These are phyloP conservation scores for Augochlorella aurata DNA, from an alignment of 2,888 invertebrate genomes.

Conservation along the genomic window DNA sequence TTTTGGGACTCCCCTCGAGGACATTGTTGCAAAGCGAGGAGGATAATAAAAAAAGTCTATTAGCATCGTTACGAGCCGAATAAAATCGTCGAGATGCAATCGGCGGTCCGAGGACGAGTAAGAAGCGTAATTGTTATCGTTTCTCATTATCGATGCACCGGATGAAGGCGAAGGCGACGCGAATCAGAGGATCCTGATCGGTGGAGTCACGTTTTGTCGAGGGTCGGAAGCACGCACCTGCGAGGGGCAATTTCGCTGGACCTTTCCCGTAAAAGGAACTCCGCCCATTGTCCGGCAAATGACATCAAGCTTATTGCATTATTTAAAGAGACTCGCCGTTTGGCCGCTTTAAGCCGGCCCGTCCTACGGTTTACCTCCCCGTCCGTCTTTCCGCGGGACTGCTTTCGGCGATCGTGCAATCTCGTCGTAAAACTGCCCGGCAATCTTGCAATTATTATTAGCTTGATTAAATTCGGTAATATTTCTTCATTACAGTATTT, in stretches of 20 bases:
- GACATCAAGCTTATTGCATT: slow-evolving; percentile 81
- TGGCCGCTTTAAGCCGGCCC: slow-evolving; percentile 65
- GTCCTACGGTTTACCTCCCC: slow-evolving; percentile 64
- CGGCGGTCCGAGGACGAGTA: neutral
- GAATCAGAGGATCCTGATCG: slow-evolving; percentile 60
- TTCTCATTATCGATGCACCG: slow-evolving; percentile 39
- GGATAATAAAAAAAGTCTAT: neutral
- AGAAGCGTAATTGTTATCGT: slow-evolving; percentile 31
- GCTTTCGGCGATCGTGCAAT: slow-evolving; percentile 22
- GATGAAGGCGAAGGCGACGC: slow-evolving; percentile 35
- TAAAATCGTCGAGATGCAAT: neutral
- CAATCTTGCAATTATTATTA: neutral
- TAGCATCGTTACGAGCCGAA: neutral
- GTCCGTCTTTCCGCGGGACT: slow-evolving; percentile 34
- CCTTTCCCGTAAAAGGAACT: slow-evolving; percentile 65
- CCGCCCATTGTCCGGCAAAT: slow-evolving; percentile 78
- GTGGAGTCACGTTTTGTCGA: slow-evolving; percentile 42
- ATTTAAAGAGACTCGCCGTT: slow-evolving; percentile 79
- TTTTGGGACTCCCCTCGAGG: too few species aligned
- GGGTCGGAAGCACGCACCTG: slow-evolving; percentile 63
- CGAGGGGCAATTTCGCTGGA: slow-evolving; percentile 69
- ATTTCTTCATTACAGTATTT: too few species aligned
- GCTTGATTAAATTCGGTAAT: neutral
- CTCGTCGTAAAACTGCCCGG: neutral
- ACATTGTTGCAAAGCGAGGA: too few species aligned